Conservation (phyloP, 2,113 vertebrate genomes). For the Monopterus albus region DNA sequence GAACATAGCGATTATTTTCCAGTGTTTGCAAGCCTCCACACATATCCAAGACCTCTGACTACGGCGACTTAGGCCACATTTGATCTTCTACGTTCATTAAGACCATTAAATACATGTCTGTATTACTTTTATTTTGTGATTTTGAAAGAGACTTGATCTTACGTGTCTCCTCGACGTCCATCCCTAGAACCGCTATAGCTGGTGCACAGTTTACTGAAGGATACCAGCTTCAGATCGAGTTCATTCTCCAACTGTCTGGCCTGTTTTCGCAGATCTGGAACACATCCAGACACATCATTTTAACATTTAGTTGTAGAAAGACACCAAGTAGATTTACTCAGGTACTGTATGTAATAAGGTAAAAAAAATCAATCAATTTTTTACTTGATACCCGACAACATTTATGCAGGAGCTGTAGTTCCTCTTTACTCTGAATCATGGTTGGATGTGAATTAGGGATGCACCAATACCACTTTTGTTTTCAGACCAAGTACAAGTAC, state of each 20-base stretch:
- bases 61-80: too few relatives aligned
- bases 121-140: background rate
- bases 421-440: too few relatives aligned
- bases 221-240: constrained; percentile 96
- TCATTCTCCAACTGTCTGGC: constrained; percentile 97
- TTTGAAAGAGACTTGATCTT: constrained; percentile 64
- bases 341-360: too few relatives aligned
- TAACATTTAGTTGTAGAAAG: background rate
- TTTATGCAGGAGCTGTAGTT: too few relatives aligned
- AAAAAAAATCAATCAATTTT: too few relatives aligned
- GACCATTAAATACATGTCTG: background rate
- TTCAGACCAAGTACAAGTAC: too few relatives aligned
- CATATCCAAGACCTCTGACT: background rate
- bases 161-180: constrained; percentile 94
- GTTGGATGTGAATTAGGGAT: too few relatives aligned
- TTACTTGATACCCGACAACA: too few relatives aligned
- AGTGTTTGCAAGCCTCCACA: background rate
- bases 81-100: background rate
- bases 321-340: too few relatives aligned
- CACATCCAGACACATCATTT: constrained; percentile 1
- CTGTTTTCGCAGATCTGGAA: constrained; percentile 95
- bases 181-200: constrained; percentile 91
- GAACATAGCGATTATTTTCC: too few relatives aligned
- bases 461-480: too few relatives aligned
- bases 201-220: constrained; percentile 98